phyloP scores from a whole-genome alignment of 2,888 invertebrate species.

The Diarsia rubi region DNA sequence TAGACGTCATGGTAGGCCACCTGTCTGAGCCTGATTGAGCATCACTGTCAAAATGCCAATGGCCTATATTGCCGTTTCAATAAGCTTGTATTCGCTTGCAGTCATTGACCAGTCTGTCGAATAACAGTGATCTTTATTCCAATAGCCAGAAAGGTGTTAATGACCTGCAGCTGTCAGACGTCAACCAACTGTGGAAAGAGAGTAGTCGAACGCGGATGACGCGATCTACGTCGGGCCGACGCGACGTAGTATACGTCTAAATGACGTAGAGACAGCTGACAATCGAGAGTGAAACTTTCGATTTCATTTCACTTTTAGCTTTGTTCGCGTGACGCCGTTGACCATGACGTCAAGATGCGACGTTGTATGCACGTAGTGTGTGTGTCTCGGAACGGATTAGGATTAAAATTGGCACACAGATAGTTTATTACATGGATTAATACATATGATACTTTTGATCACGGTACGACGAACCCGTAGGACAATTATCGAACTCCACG shows the following conservation, averaged over 20 bases:
- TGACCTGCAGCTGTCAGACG: background rate
- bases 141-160: background rate
- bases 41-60: background rate
- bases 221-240: conserved; percentile 9
- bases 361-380: background rate
- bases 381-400: no score
- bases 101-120: background rate
- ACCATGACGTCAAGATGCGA: conserved; percentile 9
- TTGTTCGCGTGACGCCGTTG: background rate
- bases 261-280: background rate
- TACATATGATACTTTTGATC: no score
- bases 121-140: background rate
- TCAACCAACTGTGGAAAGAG: background rate
- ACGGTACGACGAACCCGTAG: no score
- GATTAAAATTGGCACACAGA: no score
- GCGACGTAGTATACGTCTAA: conserved; percentile 41
- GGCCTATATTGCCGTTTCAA: fast-evolving
- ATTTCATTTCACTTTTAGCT: background rate
- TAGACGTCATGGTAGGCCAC: no score
- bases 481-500: no score
- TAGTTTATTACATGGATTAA: no score
- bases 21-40: background rate
- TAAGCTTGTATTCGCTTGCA: background rate
- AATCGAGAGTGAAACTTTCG: background rate
- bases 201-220: conserved; percentile 27